Base-by-base conservation (phyloP, 2,797 vertebrate species). In the Sebastes aleutianus region DNA sequence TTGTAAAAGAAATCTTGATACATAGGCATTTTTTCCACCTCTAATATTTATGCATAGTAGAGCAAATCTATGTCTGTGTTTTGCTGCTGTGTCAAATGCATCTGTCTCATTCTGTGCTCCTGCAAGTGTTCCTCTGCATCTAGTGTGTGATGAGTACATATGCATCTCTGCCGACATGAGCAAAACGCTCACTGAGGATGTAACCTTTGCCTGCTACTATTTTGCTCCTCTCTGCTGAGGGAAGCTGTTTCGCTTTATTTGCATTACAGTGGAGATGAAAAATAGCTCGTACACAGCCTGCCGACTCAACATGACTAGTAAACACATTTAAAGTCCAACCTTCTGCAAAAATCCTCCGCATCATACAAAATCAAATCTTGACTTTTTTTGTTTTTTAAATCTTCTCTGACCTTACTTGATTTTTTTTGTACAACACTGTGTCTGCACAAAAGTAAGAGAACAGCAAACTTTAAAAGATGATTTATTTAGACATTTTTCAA, bases 191-290 rank as follows among this genome's bases (percentile, higher is more conserved):
- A 3, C 65, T 8, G 73, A 82, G 50, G 80, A 73, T 57, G 58
- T 72, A 78, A 84, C 87, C 85, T 80, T 67, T 77, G 76, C 59
- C 58, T 32, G 67, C 68, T 76, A 16, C 76, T 26, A 2, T 64
- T 70, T 74, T 6, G 70, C 76, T 58, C 66, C 39, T 61, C 76
- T 78, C 61, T 81, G 88, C 86, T 86, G 86, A 92, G 70, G 78
- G 76, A 90, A 80, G 88, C 83, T 62, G 20, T 87, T 91, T 87
- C 64, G 18, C 80, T 83, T 81, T 79, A 78, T 88, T 85, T 89
- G 80, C 85, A 83, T 90, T 61, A 76, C 69, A 74, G 83, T 27
- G 5, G 56, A 68, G 76, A 87, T 87, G 77, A 85, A 63, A 78
- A 80, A 82, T 27, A 69, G 72, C 82, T 12, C 56, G 3, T 13